These are phyloP conservation scores for Cepaea nemoralis DNA, from an alignment of 1,140 invertebrate species.

Conservation along the genomic window DNA sequence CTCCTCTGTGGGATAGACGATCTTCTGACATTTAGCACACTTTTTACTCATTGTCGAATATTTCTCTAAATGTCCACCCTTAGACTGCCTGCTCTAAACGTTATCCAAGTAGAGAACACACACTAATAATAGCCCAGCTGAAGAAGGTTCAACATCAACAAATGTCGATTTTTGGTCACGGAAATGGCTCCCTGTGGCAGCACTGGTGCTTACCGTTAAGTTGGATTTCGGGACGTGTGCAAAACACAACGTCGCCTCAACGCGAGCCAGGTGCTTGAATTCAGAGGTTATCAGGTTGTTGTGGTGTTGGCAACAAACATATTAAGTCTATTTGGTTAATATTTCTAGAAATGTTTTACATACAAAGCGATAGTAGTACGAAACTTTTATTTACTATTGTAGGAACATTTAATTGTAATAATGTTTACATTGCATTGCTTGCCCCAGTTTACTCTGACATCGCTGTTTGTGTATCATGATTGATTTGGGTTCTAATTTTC, in stretches of 20 bases:
- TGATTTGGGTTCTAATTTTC: too few relatives aligned
- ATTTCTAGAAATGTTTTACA: too few relatives aligned
- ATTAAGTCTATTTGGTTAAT: too few relatives aligned
- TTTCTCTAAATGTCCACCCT: not conserved
- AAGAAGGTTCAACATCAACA: conserved; percentile 23
- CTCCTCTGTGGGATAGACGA: conserved; percentile 98
- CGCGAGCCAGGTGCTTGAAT: not conserved
- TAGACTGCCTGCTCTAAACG: not conserved
- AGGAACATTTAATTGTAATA: too few relatives aligned
- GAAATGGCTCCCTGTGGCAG: conserved; percentile 30
- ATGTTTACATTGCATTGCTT: too few relatives aligned
- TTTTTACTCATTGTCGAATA: conserved; percentile 53
- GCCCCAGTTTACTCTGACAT: too few relatives aligned
- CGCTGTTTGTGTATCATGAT: too few relatives aligned
- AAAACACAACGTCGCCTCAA: not conserved
- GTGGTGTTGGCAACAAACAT: too few relatives aligned
- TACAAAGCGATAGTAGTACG: too few relatives aligned
- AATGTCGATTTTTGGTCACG: conserved; percentile 44
- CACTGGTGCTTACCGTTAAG: conserved; percentile 8
- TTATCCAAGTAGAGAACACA: conserved; percentile 29
- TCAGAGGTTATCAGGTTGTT: not conserved
- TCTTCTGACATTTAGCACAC: conserved; percentile 77
- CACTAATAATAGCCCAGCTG: conserved; percentile 20
- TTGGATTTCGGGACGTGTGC: conserved; percentile 32
- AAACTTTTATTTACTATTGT: too few relatives aligned